Evolutionary conservation across 2,888 invertebrate species (phyloP).

Genomic region (Arenicola marina): DNA sequence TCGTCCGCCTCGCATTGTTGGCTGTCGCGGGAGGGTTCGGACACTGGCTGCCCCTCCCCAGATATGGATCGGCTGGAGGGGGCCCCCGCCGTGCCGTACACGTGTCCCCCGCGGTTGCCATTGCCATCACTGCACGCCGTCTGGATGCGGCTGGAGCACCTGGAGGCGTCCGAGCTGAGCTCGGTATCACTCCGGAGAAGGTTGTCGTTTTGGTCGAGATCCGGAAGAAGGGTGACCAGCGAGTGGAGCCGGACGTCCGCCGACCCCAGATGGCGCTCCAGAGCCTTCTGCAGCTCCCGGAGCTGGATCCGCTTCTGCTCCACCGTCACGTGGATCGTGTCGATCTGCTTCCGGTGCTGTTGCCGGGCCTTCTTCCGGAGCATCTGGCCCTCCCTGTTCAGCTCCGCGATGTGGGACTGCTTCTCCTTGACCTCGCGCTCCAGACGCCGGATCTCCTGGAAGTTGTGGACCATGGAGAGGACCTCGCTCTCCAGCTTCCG

Average conservation of each 20-base stretch:
- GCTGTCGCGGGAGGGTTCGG: background rate
- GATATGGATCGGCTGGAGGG: too few species aligned
- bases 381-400: conserved; percentile 18
- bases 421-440: conserved; percentile 28
- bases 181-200: conserved; percentile 9
- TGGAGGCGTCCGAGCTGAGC: background rate
- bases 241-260: conserved; percentile 11
- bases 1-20: background rate
- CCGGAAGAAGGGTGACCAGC: conserved; percentile 15
- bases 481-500: conserved; percentile 15
- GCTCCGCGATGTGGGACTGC: conserved; percentile 17
- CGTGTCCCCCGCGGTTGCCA: background rate
- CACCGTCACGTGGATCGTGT: conserved; percentile 11
- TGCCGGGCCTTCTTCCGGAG: conserved; percentile 11
- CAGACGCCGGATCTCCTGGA: conserved; percentile 16
- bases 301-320: conserved; percentile 12
- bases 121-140: background rate
- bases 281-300: conserved; percentile 4
- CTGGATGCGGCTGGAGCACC: background rate
- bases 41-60: too few species aligned
- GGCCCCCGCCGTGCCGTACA: background rate
- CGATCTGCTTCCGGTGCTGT: conserved; percentile 10
- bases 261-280: background rate
- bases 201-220: conserved; percentile 13
- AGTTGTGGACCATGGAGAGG: conserved; percentile 13